These are phyloP conservation scores for Platyscapa corneri DNA, from an alignment of 1,140 invertebrate genomes.

Conservation along the genomic window DNA sequence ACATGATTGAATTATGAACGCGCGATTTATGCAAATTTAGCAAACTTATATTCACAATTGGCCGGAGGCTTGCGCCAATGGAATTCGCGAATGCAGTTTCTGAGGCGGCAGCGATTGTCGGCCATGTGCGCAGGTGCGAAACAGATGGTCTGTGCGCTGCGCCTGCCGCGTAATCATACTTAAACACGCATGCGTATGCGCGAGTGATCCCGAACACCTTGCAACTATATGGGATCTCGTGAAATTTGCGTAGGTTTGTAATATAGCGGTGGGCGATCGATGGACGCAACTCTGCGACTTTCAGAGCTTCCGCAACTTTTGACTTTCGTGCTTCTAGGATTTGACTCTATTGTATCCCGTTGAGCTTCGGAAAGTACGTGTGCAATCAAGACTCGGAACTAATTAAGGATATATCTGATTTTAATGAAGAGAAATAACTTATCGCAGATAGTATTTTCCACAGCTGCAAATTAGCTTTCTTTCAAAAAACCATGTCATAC, in stretches of 20 bases:
- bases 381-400: not conserved
- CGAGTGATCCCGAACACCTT: conserved; percentile 19
- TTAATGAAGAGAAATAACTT: conserved; percentile 4
- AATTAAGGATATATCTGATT: conserved; percentile 1
- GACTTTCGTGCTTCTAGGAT: not conserved
- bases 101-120: not conserved
- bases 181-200: conserved; percentile 1
- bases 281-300: not conserved
- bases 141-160: conserved; percentile 64
- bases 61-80: conserved; percentile 30
- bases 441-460: not conserved
- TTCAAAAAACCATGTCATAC: not conserved
- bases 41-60: not conserved
- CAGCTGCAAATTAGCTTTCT: not conserved
- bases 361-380: not conserved
- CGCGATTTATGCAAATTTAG: conserved; percentile 48
- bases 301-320: not conserved
- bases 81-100: not conserved
- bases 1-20: conserved; percentile 47
- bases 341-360: not conserved
- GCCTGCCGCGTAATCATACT: conserved; percentile 47
- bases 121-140: conserved; percentile 66
- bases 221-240: not conserved
- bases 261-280: not conserved
- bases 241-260: conserved; percentile 25